Conservation (phyloP, 53 echinoderm and acorn worm genomes). For the Antedon mediterranea region DNA sequence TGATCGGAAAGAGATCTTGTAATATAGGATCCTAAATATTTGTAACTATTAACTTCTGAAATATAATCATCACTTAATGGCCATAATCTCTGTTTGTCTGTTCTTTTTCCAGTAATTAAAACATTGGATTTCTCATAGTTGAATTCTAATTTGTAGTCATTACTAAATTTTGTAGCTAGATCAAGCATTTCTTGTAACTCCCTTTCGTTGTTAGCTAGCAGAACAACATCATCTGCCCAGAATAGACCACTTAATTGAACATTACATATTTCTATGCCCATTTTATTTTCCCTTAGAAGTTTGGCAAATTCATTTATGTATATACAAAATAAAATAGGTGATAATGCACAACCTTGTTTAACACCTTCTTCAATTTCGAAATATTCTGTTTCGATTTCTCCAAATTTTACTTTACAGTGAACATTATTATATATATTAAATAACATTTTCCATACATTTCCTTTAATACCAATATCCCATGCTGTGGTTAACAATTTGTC, state of each 20-base stretch:
- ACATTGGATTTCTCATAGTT: constrained; percentile 12
- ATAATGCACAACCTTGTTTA: constrained; percentile 9
- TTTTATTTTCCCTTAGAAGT: not conserved
- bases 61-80: not conserved
- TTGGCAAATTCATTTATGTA: constrained; percentile 4
- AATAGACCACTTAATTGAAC: constrained; percentile 8
- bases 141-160: constrained; percentile 1
- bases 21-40: not conserved
- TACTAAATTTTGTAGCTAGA: not conserved
- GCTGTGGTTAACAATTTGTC: not conserved
- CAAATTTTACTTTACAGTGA: not conserved
- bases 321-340: constrained; percentile 12
- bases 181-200: constrained; percentile 12
- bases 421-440: constrained; percentile 4
- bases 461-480: not conserved
- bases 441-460: constrained; percentile 1
- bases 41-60: not conserved
- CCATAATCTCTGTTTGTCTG: not conserved
- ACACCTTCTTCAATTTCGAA: constrained; percentile 13
- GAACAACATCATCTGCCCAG: constrained; percentile 17
- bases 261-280: not conserved
- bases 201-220: not conserved
- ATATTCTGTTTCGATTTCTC: constrained; percentile 5
- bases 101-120: not conserved
- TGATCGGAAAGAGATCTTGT: not conserved